Evolutionary conservation across 2,113 vertebrate species (phyloP).

Genomic region (Corythornis madagascariensis): DNA sequence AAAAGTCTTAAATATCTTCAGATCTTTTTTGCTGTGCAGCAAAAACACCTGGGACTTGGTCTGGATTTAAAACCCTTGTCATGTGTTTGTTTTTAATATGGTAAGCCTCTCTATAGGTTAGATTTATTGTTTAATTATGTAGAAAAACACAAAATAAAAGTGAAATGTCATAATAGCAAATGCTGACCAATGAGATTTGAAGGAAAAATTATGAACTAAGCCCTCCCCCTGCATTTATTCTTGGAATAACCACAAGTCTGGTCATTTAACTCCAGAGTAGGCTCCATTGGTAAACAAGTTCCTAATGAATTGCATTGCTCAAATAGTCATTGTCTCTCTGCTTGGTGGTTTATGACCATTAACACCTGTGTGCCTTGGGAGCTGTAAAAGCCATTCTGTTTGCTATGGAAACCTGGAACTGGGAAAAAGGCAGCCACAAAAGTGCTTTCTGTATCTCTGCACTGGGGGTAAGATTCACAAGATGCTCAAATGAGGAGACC

Average conservation of each 20-base stretch:
- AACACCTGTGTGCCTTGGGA: neutral
- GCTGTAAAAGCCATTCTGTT: neutral
- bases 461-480: neutral
- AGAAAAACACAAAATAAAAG: slow-evolving; percentile 33
- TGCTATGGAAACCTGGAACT: neutral
- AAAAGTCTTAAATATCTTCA: slow-evolving; percentile 8
- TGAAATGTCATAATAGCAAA: neutral
- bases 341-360: neutral
- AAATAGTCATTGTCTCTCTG: neutral
- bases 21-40: neutral
- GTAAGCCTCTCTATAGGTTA: neutral
- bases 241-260: neutral
- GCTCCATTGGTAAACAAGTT: neutral
- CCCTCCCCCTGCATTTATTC: neutral
- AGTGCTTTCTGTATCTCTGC: neutral
- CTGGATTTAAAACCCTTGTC: neutral
- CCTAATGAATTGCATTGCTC: neutral
- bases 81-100: neutral
- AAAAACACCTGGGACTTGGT: neutral
- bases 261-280: neutral
- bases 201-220: neutral
- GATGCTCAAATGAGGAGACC: neutral
- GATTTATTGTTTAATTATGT: slow-evolving; percentile 65
- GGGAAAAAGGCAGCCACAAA: neutral
- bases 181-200: neutral